Evolutionary conservation across 2,888 invertebrate species (phyloP), one percentile per base, ranked within the genome.

Genomic region (Dermolepida albohirtum): DNA sequence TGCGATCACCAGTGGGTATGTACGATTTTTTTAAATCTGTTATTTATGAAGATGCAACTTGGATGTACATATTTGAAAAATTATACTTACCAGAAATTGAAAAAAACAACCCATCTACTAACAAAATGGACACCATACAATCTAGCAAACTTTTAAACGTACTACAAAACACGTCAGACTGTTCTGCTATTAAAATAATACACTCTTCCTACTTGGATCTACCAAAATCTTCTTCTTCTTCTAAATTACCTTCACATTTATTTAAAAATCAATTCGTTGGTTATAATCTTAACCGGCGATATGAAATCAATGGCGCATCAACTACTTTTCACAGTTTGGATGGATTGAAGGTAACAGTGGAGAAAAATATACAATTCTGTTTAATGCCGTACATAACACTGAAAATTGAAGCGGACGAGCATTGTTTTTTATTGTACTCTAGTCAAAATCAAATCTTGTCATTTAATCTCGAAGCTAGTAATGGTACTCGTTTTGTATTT

Each of bases 271-370:
- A 41, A 27, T 67, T 51, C 34, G 34, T 34, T 8, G 34, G 34
- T 34, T 34, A 34, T 29, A 65, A 66, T 49, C 44, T 69, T 4
- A 22, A 49, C 12, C 14, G 59, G 10, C 50, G 62, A 39, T 4
- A 11, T 22, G 66, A 59, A 39, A 57, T 44, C 10, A 59, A 22
- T 8, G 63, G 66, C 10, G 47, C 43, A 1, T 62, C 66, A n/a
- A 64, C 65, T 5, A 14, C 44, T 7, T 69, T 69, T 16, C 66
- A 44, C 40, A 69, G 69, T 52, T 50, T 62, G 12, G 69, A 69
- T 22, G 66, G 69, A 29, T 51, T 69, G 11, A 65, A 59, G 27
- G 39, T 69, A 22, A 65, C 65, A n/a, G 69, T 69, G 12, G 69
- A 69, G 14, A 59, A 62, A 47, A 44, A 16, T 10, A 59, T 17